Evolutionary conservation across 2,797 vertebrate genomes (phyloP).

Genomic region (Sternarchorhynchus goeldii): DNA sequence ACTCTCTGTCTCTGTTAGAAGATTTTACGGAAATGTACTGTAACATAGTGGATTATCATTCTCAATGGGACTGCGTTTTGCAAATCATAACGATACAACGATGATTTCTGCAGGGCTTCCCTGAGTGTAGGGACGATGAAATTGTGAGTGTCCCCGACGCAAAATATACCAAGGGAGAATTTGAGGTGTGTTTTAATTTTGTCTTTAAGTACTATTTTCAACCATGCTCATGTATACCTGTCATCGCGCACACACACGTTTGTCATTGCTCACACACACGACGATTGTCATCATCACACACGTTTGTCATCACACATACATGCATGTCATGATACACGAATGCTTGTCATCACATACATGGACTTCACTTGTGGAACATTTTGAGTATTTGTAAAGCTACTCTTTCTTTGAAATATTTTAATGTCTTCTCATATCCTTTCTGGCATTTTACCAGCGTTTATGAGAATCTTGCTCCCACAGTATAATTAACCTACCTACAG

Average conservation of each 20-base stretch:
- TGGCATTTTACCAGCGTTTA: no score
- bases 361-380: no score
- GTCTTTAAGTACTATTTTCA: neutral
- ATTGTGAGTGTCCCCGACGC: constrained; percentile 85
- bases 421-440: no score
- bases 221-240: neutral
- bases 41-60: neutral
- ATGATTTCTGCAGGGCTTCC: constrained; percentile 73
- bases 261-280: no score
- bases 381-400: no score
- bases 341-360: no score
- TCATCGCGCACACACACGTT: neutral
- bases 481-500: neutral
- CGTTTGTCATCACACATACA: neutral
- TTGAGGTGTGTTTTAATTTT: constrained; percentile 73
- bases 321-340: neutral
- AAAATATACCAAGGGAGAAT: constrained; percentile 88
- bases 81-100: neutral
- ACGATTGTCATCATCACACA: no score
- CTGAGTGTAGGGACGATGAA: constrained; percentile 79
- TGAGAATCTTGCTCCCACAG: no score
- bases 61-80: neutral
- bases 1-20: neutral
- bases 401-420: no score
- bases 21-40: neutral